Conservation (phyloP, 2,888 invertebrate species). For the Malthinus flaveolus region DNA sequence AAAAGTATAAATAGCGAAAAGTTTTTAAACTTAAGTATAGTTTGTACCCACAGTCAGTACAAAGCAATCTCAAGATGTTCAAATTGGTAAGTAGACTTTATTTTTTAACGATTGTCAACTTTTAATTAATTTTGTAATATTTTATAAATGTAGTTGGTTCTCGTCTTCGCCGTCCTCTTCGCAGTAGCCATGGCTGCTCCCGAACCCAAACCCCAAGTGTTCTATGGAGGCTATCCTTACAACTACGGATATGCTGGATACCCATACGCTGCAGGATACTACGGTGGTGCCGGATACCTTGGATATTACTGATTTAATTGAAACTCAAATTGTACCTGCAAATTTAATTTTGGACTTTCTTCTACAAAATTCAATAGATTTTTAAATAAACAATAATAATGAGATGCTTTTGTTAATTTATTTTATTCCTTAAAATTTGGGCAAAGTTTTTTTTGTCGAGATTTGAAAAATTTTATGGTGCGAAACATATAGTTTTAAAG, state of each 20-base stretch:
- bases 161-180: conserved; percentile 26
- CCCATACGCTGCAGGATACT: conserved; percentile 5
- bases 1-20: neutral
- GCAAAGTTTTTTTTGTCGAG: too few species aligned
- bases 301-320: neutral
- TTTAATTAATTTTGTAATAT: neutral
- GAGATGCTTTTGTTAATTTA: too few species aligned
- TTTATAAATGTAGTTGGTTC: conserved; percentile 20
- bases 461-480: too few species aligned
- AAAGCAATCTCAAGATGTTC: conserved; percentile 13
- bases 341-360: too few species aligned
- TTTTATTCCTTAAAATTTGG: too few species aligned
- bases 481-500: too few species aligned
- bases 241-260: conserved; percentile 7
- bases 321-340: neutral
- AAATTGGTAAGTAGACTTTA: conserved; percentile 8
- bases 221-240: conserved; percentile 7
- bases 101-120: neutral
- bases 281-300: neutral
- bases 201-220: conserved; percentile 18
- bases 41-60: conserved; percentile 10
- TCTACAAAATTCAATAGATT: neutral
- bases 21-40: conserved; percentile 1
- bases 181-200: conserved; percentile 27
- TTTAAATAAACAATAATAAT: neutral